Percentiles rank a stretch among this genome's conserved stretches.
These are phyloP conservation scores for Melieria picta DNA, from an alignment of 2,888 invertebrate species.

Conservation along the genomic window DNA sequence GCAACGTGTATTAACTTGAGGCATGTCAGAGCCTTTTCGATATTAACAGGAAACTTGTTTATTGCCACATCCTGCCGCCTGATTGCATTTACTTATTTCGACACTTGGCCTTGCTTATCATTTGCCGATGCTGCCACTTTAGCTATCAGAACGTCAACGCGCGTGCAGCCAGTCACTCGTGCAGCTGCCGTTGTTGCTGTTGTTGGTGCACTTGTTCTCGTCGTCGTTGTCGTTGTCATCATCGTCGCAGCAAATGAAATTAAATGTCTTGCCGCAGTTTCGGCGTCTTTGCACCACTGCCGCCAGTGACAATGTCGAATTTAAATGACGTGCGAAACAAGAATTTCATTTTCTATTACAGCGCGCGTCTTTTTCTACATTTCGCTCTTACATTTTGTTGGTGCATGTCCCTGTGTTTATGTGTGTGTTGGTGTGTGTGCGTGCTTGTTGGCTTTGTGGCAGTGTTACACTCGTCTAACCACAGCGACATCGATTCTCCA, in stretches of 20 bases:
- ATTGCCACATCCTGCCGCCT: too few relatives aligned
- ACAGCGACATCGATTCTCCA: conserved; percentile 8
- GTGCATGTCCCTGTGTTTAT: conserved; percentile 4
- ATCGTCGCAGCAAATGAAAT: conserved; percentile 56
- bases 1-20: too few relatives aligned
- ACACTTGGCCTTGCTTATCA: not conserved
- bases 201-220: conserved; percentile 9
- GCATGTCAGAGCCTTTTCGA: too few relatives aligned
- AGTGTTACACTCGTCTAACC: conserved; percentile 34
- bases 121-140: conserved; percentile 8
- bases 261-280: conserved; percentile 54
- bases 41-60: too few relatives aligned
- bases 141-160: too few relatives aligned
- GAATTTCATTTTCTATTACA: conserved; percentile 60
- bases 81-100: too few relatives aligned
- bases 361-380: not conserved
- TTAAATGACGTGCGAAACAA: conserved; percentile 62
- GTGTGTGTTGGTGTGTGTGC: conserved; percentile 20
- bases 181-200: not conserved
- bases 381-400: conserved; percentile 13
- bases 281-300: conserved; percentile 42
- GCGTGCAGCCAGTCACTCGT: not conserved
- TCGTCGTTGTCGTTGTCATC: conserved; percentile 24
- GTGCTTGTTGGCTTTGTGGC: conserved; percentile 10
- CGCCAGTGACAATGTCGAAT: conserved; percentile 53